A percentile compares a stretch with the other conserved stretches of the same genome.
These are phyloP conservation scores for Passerculus sandwichensis DNA, from an alignment of 2,797 vertebrate genomes.

Conservation along the genomic window DNA sequence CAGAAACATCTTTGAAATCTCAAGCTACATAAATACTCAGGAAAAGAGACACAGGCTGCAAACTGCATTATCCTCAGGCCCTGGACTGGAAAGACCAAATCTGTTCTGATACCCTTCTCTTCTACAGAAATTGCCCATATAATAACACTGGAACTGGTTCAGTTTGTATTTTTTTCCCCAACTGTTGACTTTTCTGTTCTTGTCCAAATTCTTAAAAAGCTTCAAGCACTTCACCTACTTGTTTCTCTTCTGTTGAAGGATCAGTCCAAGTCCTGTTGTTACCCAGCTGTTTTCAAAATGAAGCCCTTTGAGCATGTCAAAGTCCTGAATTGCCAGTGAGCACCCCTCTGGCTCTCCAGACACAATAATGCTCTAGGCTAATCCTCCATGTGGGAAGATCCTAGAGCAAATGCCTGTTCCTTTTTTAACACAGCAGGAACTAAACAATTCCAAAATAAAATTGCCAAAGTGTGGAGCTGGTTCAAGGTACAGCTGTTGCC, in stretches of 20 bases:
- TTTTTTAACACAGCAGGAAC: background rate
- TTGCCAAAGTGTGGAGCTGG: fast-evolving
- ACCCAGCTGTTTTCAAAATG: background rate
- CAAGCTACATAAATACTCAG: background rate
- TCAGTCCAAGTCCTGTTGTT: background rate
- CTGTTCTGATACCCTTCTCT: background rate
- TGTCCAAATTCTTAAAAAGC: background rate
- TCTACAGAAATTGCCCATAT: background rate
- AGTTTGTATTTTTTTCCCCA: background rate
- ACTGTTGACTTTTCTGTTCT: background rate
- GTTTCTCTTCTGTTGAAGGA: background rate
- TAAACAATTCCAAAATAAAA: background rate
- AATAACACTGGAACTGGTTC: background rate
- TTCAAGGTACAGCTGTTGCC: background rate
- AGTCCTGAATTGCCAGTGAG: background rate
- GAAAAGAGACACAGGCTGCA: background rate
- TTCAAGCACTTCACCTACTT: background rate
- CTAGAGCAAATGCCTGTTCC: background rate
- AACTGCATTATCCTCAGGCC: background rate
- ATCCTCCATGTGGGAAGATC: background rate
- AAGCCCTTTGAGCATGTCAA: fast-evolving
- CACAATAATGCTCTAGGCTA: background rate
- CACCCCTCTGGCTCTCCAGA: fast-evolving
- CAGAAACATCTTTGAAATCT: background rate
- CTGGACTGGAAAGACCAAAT: background rate